Evolutionary conservation across 2,113 vertebrate genomes (phyloP).

Genomic region (Rhinogobius similis): DNA sequence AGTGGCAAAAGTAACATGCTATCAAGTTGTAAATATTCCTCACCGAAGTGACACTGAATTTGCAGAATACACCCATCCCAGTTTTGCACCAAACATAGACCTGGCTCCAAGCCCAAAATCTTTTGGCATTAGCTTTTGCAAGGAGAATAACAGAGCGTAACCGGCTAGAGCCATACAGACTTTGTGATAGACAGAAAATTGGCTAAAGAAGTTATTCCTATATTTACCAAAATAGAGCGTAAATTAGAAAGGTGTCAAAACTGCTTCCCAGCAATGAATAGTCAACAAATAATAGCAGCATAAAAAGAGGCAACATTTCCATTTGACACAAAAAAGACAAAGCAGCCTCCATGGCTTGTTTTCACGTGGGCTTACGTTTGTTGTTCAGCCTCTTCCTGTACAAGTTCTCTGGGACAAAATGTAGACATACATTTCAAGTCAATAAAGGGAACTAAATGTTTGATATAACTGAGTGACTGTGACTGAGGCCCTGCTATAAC

Average conservation of each 20-base stretch:
- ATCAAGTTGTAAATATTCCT: constrained; percentile 19
- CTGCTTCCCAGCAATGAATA: constrained; percentile 16
- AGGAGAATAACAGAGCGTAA: constrained; percentile 13
- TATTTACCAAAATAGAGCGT: constrained; percentile 7
- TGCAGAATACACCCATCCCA: constrained; percentile 21
- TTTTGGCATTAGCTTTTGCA: background rate
- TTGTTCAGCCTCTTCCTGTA: constrained; percentile 87
- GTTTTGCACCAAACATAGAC: constrained; percentile 23
- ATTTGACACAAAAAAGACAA: constrained; percentile 30
- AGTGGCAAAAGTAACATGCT: constrained; percentile 6
- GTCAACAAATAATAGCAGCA: constrained; percentile 32
- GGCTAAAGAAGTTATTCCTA: constrained; percentile 9
- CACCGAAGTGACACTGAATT: constrained; percentile 2
- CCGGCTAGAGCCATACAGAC: background rate
- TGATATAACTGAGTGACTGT: background rate
- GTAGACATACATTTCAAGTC: constrained; percentile 52
- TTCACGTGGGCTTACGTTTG: constrained; percentile 82
- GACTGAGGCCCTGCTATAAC: background rate
- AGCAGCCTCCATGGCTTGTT: constrained; percentile 25
- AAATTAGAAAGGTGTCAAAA: constrained; percentile 20
- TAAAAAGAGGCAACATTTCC: constrained; percentile 23
- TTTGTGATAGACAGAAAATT: constrained; percentile 21
- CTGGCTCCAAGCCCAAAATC: constrained; percentile 3
- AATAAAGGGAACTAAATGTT: constrained; percentile 1
- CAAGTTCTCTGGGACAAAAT: constrained; percentile 78